Conservation (phyloP, 2,113 vertebrate species). For the Malurus cyaneus region DNA sequence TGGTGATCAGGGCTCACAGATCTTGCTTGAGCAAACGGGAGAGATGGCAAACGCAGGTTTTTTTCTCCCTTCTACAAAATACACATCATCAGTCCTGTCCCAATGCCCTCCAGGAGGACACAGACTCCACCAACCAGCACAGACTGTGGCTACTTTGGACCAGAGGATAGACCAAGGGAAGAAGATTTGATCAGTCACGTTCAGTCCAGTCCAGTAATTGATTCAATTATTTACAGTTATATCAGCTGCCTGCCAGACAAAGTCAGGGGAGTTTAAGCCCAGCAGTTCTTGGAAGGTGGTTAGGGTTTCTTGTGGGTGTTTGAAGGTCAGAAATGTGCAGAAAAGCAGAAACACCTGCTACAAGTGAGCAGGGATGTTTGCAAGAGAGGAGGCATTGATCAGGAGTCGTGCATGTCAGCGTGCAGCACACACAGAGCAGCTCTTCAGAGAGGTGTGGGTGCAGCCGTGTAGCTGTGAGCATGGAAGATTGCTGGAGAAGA, state of each 20-base stretch:
- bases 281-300: neutral
- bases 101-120: neutral
- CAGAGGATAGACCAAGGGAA: neutral
- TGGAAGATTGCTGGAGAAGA: neutral
- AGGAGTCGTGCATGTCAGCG: neutral
- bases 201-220: neutral
- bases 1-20: neutral
- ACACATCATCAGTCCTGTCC: fast-evolving
- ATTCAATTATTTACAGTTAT: neutral
- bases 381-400: neutral
- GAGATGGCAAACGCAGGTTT: neutral
- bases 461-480: neutral
- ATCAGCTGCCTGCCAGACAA: neutral
- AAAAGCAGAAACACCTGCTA: neutral
- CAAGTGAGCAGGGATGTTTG: neutral
- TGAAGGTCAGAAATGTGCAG: neutral
- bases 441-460: fast-evolving
- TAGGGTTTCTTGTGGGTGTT: neutral
- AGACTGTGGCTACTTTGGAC: neutral
- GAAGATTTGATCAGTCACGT: neutral
- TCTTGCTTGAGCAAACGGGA: neutral
- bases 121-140: neutral
- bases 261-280: neutral
- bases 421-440: fast-evolving
- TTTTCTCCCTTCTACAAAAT: neutral